Base-by-base conservation (phyloP, 2,797 vertebrate species). In the Phataginus tricuspis region DNA sequence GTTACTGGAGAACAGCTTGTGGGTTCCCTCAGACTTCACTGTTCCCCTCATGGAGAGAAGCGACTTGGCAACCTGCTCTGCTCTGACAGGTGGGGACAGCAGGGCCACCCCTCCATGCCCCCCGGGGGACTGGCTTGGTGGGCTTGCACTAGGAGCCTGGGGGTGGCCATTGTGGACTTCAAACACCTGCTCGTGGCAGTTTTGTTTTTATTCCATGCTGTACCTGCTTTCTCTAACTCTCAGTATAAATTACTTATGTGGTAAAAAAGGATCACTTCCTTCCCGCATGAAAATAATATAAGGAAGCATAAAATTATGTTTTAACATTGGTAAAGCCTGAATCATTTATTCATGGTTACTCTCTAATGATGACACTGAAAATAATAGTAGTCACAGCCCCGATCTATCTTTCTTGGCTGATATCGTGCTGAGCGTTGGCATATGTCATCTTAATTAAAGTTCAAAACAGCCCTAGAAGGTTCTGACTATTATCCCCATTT, bases 241-340 rank as follows among this genome's bases (percentile, higher is more conserved):
- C 71, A 34, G 7, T 27, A 86, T 61, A 59, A 68, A 80, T 78
- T 85, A 96, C 71, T 53, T 59, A 72, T 51, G 42, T 71, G 18
- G 25, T 31, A 27, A 72, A 85, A 72, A 88, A 61, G n/a, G 66
- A 72, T 42, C 55, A 42, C 57, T 91, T 91, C 68, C 55, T 89
- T 83, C 55, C 68, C 90, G 37, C 74, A 29, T 21, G 27, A 93
- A 91, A 91, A 77, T 29, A 82, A 89, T 78, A 49, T 68, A 78
- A 61, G 45, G 66, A 91, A 51, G 57, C 63, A 11, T 49, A 66
- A 77, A 83, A 78, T 86, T 53, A 68, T 2, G 55, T 86, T n/a
- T 72, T 31, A 68, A 49, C 8, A 16, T 79, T 75, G 86, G 68
- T 75, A 88, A 57, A 75, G 53, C 9, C 12, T 25, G 61, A 49